These are phyloP conservation scores for Dastarcus helophoroides DNA, from an alignment of 2,888 invertebrate genomes.

Conservation along the genomic window DNA sequence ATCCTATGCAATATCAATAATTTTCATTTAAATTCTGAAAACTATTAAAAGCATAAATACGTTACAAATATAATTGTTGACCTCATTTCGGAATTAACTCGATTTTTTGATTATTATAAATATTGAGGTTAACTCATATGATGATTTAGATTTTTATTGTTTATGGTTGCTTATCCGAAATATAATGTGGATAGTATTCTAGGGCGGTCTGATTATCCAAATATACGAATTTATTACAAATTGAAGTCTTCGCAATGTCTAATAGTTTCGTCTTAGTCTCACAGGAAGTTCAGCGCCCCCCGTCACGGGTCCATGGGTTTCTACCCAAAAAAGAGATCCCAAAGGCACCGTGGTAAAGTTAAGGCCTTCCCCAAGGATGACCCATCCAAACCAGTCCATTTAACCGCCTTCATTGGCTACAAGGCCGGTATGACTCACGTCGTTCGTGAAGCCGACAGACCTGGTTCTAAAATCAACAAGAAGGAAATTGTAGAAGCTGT, in stretches of 20 bases:
- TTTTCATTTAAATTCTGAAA: conserved; percentile 1
- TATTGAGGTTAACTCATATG: too few relatives aligned
- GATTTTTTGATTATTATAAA: neutral
- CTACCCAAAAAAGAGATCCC: conserved; percentile 96
- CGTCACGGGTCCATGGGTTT: conserved; percentile 99
- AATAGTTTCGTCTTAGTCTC: conserved; percentile 62
- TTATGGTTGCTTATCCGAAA: conserved; percentile 65
- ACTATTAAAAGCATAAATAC: neutral
- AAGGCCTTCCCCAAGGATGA: conserved; percentile 99
- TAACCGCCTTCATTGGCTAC: conserved; percentile 96
- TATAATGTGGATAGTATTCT: conserved; percentile 52
- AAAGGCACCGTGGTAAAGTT: conserved; percentile 94
- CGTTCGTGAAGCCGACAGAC: conserved; percentile 95
- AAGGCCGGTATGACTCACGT: conserved; percentile 99
- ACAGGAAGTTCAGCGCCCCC: conserved; percentile 98
- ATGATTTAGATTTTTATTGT: conserved; percentile 50
- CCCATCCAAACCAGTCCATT: conserved; percentile 86
- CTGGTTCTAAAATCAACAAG: conserved; percentile 98
- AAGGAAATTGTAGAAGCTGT: conserved; percentile 99
- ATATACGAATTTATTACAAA: neutral
- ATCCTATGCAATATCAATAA: neutral
- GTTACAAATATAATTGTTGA: neutral
- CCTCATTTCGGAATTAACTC: neutral
- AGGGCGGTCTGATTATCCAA: conserved; percentile 58
- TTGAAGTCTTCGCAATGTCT: conserved; percentile 4